Conservation (phyloP, 2,797 vertebrate genomes). For the Prionace glauca region DNA sequence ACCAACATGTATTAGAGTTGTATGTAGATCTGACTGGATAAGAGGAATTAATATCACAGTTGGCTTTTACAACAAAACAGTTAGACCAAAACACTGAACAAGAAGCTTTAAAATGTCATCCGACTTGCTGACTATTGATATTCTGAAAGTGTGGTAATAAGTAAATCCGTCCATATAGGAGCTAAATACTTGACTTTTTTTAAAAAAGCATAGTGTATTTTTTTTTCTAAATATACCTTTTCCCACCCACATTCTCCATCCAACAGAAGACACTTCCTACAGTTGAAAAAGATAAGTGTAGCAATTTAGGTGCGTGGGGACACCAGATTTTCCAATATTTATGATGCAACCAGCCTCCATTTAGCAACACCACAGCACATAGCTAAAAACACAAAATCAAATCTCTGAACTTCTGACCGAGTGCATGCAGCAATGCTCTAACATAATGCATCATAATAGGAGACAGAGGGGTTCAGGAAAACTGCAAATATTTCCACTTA, state of each 20-base stretch:
- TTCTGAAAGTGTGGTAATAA: neutral
- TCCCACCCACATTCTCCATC: neutral
- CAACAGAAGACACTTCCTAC: neutral
- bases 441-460: neutral
- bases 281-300: neutral
- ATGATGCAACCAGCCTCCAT: neutral
- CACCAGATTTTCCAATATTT: neutral
- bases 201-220: neutral
- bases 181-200: neutral
- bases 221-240: neutral
- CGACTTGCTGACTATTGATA: neutral
- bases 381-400: neutral
- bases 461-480: too few species aligned
- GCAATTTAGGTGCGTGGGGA: neutral
- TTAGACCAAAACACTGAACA: neutral
- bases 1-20: neutral
- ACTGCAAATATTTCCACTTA: slow-evolving; percentile 52
- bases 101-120: neutral
- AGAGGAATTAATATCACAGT: neutral
- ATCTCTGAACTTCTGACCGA: too few species aligned
- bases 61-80: neutral
- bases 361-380: neutral
- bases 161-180: neutral
- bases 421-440: neutral
- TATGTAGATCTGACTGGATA: neutral